These are phyloP conservation scores for Edolisoma coerulescens DNA, from an alignment of 2,113 vertebrate genomes.

Conservation along the genomic window DNA sequence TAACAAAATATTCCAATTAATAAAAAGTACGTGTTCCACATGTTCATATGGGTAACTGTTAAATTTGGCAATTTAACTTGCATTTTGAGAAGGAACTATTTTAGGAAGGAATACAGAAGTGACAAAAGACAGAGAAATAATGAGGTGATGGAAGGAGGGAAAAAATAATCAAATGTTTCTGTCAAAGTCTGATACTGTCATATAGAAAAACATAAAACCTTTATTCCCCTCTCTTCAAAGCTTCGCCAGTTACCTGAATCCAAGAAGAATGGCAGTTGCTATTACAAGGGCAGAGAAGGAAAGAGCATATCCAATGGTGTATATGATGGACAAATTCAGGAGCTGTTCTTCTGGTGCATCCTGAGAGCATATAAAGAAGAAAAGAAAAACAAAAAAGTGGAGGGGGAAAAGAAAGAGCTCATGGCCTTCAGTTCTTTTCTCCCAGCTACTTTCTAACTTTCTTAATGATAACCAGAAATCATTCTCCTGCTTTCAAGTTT, in stretches of 20 bases:
- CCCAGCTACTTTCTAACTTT: not conserved
- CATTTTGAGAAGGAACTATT: not conserved
- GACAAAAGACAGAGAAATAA: not conserved
- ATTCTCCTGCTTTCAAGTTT: not conserved
- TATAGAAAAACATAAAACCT: not conserved
- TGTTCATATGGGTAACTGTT: not conserved
- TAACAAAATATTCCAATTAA: not conserved
- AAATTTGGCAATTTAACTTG: not conserved
- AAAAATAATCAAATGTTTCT: not conserved
- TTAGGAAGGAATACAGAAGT: not conserved
- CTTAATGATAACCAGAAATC: not conserved
- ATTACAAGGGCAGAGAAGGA: slow-evolving; percentile 79
- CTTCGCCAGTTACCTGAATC: slow-evolving; percentile 75
- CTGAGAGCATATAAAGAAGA: slow-evolving; percentile 52
- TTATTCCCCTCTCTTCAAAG: not conserved
- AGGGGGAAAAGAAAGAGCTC: not conserved
- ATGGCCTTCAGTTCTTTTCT: not conserved
- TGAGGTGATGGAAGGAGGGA: not conserved
- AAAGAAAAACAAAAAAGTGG: not conserved
- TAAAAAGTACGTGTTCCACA: not conserved
- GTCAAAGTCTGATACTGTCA: not conserved
- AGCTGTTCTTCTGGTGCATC: slow-evolving; percentile 70
- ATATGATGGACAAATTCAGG: slow-evolving; percentile 75
- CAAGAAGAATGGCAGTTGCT: slow-evolving; percentile 77
- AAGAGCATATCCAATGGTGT: slow-evolving; percentile 80